phyloP scores from a whole-genome alignment of 2,888 invertebrate genomes.

The Polydrusus pterygomalis region DNA sequence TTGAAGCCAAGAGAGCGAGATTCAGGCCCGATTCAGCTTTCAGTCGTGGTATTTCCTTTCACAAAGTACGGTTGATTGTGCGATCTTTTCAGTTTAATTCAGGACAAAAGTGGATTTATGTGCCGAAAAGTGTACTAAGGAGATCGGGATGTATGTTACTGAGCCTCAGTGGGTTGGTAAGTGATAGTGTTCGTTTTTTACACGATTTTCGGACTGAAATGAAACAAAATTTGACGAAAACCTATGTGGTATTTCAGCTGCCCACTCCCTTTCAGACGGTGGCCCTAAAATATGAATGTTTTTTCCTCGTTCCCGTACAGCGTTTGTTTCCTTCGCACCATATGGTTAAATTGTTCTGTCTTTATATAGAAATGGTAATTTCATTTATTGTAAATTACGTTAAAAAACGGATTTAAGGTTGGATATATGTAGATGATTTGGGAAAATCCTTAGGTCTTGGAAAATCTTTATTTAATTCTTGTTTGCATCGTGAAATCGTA shows the following conservation, averaged over 20 bases:
- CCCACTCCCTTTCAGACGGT: background rate
- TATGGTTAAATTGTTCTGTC: constrained; percentile 11
- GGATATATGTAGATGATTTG: too few species aligned
- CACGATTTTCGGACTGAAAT: background rate
- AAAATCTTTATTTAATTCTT: too few species aligned
- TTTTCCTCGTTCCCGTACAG: background rate
- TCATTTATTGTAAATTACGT: too few species aligned
- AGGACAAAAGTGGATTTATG: constrained; percentile 27
- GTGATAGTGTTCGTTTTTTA: constrained; percentile 3
- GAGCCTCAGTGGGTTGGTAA: constrained; percentile 46
- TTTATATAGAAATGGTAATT: too few species aligned
- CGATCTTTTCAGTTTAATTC: constrained; percentile 21
- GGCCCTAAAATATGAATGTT: background rate
- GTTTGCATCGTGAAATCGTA: too few species aligned
- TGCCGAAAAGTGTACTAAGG: constrained; percentile 26
- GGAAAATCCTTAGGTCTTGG: too few species aligned
- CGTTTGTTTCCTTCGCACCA: background rate
- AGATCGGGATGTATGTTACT: constrained; percentile 48
- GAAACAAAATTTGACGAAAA: background rate
- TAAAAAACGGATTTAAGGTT: too few species aligned
- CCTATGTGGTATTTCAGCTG: background rate
- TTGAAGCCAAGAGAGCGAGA: constrained; percentile 48
- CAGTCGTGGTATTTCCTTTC: constrained; percentile 48
- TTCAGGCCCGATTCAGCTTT: constrained; percentile 45
- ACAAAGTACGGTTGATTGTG: constrained; percentile 24